A percentile compares a stretch with the other conserved stretches of the same genome.
These are phyloP conservation scores for Triplophysa siluroides DNA, from an alignment of 2,113 vertebrate species.

Conservation along the genomic window DNA sequence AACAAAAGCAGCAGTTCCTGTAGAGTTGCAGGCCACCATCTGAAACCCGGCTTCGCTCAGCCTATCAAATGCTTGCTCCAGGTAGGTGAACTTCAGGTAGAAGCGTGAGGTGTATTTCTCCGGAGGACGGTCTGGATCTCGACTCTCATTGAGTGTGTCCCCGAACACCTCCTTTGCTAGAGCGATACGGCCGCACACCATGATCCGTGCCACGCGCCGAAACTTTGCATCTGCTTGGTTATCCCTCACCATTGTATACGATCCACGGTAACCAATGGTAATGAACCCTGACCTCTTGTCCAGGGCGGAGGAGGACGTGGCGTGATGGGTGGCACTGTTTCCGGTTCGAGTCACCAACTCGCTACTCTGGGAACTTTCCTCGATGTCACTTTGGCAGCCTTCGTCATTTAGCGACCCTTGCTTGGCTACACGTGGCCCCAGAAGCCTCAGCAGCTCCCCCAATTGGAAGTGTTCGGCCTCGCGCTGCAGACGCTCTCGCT, in stretches of 20 bases:
- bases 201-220: conserved; percentile 84
- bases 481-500: conserved; percentile 84
- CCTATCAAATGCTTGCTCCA: conserved; percentile 87
- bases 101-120: conserved; percentile 90
- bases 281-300: conserved; percentile 86
- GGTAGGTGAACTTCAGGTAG: conserved; percentile 88
- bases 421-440: conserved; percentile 81
- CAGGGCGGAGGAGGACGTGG: conserved; percentile 52
- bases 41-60: conserved; percentile 83
- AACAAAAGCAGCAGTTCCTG: conserved; percentile 78
- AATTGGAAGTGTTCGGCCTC: conserved; percentile 88
- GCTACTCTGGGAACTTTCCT: conserved; percentile 82
- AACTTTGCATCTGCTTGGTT: conserved; percentile 86
- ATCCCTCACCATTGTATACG: conserved; percentile 81
- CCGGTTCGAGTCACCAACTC: conserved; percentile 61
- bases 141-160: conserved; percentile 85
- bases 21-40: conserved; percentile 82
- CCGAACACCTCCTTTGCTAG: conserved; percentile 88
- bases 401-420: conserved; percentile 86
- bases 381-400: conserved; percentile 85
- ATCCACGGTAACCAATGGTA: conserved; percentile 85
- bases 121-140: conserved; percentile 84
- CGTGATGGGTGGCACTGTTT: conserved; percentile 19
- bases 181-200: conserved; percentile 86
- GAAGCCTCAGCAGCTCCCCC: conserved; percentile 79